Conservation (phyloP, 2,797 vertebrate genomes). For the Gastrophryne carolinensis region DNA sequence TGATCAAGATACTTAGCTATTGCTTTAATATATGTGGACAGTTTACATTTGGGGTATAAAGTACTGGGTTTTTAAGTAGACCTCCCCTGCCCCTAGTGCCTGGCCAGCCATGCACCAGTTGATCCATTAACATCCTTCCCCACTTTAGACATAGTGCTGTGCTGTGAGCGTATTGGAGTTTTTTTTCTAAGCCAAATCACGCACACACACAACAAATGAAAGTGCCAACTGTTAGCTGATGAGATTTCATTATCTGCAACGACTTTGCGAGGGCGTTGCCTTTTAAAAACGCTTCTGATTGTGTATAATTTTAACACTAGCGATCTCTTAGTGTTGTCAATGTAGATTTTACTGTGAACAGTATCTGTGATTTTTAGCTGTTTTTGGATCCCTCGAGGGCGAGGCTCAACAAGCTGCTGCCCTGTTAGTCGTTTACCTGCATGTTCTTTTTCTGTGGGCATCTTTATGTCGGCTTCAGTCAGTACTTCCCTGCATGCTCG, state of each 20-base stretch:
- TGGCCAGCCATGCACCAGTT: slow-evolving; percentile 86
- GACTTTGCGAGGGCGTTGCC: slow-evolving; percentile 85
- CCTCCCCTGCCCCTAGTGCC: slow-evolving; percentile 71
- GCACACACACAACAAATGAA: slow-evolving; percentile 73
- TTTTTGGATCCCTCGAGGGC: slow-evolving; percentile 82
- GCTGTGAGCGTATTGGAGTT: slow-evolving; percentile 86
- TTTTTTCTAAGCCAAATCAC: slow-evolving; percentile 75
- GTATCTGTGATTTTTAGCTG: slow-evolving; percentile 86
- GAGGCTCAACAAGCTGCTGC: slow-evolving; percentile 83
- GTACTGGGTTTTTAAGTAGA: slow-evolving; percentile 55
- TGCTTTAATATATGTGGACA: slow-evolving; percentile 8
- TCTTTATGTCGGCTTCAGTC: slow-evolving; percentile 88
- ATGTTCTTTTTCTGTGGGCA: slow-evolving; percentile 82
- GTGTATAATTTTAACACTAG: slow-evolving; percentile 90
- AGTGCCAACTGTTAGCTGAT: slow-evolving; percentile 89
- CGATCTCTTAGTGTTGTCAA: slow-evolving; percentile 89
- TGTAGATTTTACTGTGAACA: slow-evolving; percentile 89
- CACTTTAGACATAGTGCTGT: slow-evolving; percentile 86
- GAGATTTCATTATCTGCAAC: slow-evolving; percentile 87
- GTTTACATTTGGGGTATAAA: slow-evolving; percentile 70
- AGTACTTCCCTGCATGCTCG: slow-evolving; percentile 87
- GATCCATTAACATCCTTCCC: slow-evolving; percentile 86
- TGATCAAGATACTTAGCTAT: background rate
- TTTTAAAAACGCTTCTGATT: slow-evolving; percentile 87
- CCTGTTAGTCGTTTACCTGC: slow-evolving; percentile 87